These are phyloP conservation scores for Poecilia wingei DNA, from an alignment of 2,797 vertebrate species.

Conservation along the genomic window DNA sequence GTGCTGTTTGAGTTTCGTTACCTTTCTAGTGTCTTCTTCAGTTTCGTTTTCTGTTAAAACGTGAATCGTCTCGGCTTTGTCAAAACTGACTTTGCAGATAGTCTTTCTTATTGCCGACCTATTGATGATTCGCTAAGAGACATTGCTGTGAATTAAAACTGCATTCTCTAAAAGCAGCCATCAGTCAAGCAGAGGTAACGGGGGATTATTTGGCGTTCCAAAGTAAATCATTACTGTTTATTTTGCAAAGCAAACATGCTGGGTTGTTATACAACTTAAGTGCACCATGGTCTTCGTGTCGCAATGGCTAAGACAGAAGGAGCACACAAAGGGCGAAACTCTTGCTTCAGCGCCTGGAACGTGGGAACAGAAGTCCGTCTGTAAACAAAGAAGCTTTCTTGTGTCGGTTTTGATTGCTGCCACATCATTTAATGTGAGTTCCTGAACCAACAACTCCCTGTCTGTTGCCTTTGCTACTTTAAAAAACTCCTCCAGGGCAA, in stretches of 20 bases:
- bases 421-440: not conserved
- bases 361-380: constrained; percentile 3
- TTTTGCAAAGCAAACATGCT: constrained; percentile 6
- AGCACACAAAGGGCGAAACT: not conserved
- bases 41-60: not conserved
- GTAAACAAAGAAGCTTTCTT: not conserved
- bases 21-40: not conserved
- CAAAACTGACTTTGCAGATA: not conserved
- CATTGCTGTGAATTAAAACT: not conserved
- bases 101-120: not conserved
- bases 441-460: not conserved
- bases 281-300: not conserved
- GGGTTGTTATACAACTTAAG: not conserved
- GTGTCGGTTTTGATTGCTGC: not conserved
- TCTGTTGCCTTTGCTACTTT: not conserved
- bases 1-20: not conserved
- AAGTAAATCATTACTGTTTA: constrained; percentile 24
- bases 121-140: not conserved
- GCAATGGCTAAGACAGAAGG: not conserved
- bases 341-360: constrained; percentile 2
- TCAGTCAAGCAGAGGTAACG: not conserved
- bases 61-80: not conserved
- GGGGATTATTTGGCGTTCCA: not conserved
- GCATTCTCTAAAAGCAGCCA: not conserved
- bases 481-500: constrained; percentile 4